Base-by-base conservation (phyloP, 2,797 vertebrate species). In the Pogonophryne albipinna region DNA sequence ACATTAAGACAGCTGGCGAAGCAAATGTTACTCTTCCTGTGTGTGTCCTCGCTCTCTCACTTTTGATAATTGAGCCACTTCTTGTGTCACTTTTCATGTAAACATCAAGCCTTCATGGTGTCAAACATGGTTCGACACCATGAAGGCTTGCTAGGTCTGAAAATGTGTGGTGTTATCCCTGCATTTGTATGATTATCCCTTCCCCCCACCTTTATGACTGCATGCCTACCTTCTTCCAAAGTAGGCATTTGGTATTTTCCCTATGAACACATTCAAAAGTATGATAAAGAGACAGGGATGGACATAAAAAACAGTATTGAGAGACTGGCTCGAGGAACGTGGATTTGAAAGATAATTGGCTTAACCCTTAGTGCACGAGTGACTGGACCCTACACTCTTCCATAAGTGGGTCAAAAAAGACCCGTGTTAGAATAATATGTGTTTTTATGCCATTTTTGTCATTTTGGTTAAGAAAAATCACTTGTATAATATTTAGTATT, bases 1-100 rank as follows among this genome's bases (percentile, higher is more conserved):
- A 61, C 63, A 62, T 85, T 52, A 82, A 67, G 61, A 77, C 46
- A 82, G 49, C 63, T 84, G 66, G 7, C 74, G 73, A 66, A 76
- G 73, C 49, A 66, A 55, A 59, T 71, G 58, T 34, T 73, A 42
- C 52, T 66, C 46, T 56, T 65, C 6, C 34, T 61, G 10, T 45
- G 34, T 41, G 20, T 8, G n/a, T 58, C 41, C 56, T 58, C 34
- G 17, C 56, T 58, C 17, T 58, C 17, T 41, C 38, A 11, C 9
- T 19, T n/a, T 58, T 42, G 17, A 19, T 19, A 19, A 11, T 41
- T 58, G 56, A 58, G 41, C 17, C 45, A 46, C 49, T 53, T 38
- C 52, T 34, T 23, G 0, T 44, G 5, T 20, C 15, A 56, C 44
- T 41, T 49, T 41, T 38, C 8, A 15, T 46, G 16, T 7, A 8